phyloP scores from a whole-genome alignment of 2,888 invertebrate species.

The Ochlodes sylvanus region DNA sequence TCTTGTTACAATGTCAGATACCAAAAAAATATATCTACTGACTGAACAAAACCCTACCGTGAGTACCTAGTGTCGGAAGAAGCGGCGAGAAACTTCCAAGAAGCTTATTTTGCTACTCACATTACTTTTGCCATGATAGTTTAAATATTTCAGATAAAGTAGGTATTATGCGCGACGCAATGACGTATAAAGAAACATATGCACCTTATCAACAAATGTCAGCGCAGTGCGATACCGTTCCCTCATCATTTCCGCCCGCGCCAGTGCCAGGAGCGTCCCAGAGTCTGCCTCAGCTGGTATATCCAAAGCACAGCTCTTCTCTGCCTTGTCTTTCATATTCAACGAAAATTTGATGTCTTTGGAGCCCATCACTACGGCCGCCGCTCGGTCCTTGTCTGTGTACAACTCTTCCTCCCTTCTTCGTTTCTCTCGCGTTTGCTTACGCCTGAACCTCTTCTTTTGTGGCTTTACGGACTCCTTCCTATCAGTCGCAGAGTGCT shows the following conservation, averaged over 20 bases:
- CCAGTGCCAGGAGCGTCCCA: constrained; percentile 90
- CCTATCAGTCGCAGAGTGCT: constrained; percentile 62
- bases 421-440: constrained; percentile 71
- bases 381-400: constrained; percentile 96
- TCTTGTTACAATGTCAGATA: too few species aligned
- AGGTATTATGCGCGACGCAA: not conserved
- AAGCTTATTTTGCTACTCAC: too few species aligned
- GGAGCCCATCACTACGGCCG: constrained; percentile 94
- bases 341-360: constrained; percentile 94
- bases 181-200: not conserved
- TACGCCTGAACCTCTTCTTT: constrained; percentile 64
- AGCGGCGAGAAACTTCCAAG: too few species aligned
- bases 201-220: constrained; percentile 92
- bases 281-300: constrained; percentile 93
- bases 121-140: too few species aligned
- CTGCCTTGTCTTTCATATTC: constrained; percentile 91
- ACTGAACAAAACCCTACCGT: too few species aligned
- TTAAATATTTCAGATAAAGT: too few species aligned
- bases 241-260: constrained; percentile 90
- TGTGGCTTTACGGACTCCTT: constrained; percentile 69
- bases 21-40: too few species aligned
- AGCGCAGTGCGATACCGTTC: constrained; percentile 90
- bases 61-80: too few species aligned
- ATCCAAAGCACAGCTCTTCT: constrained; percentile 88
- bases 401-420: constrained; percentile 89